Evolutionary conservation across 1,140 invertebrate species (phyloP), one percentile per base, ranked within the genome.

Genomic region (Brachionus plicatilis): DNA sequence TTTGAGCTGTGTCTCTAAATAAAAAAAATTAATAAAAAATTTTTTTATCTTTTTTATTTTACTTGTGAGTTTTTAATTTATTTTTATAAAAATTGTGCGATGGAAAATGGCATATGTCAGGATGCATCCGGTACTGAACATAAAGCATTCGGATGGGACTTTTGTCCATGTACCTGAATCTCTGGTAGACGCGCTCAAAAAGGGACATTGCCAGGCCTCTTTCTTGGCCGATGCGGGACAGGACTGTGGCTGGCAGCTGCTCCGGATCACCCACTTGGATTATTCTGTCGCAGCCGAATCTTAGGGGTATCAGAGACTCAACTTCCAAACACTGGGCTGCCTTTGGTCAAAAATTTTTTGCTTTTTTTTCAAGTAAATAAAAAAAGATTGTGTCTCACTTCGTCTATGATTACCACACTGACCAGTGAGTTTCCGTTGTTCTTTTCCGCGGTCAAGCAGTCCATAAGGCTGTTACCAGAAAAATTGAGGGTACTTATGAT

Each of bases 311-410:
- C 24, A 82, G 29, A 24, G 56, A 43, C 20, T 82, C 79, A 37
- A 82, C 53, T 82, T 82, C 79, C 5, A 82, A 33, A 82, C 79
- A 82, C 45, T 82, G 79, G 2, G 50, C 79, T 29, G 79, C 79
- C 45, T 80, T n/a, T 7, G 12, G 12, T 2, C 11, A 33, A 33
- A 29, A 33, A 33, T 65, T 24, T 60, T 29, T 65, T 14, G n/a
- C 37, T 9, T 5, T 45, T 17, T 45, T 17, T 5, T 37, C 0
- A 78, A 33, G 8, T 78, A 45, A 12, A 78, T 12, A 0, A 45
- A 37, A 1, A 17, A 8, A 7, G 3, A 45, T 0, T 24, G 1
- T 12, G 14, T 24, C 20, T 53, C 6, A 80, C 76, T 20, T 60
- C 50, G 27, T 82, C 50, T 43, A 60, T 82, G 12, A 60, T 82